Evolutionary conservation across 2,888 invertebrate species (phyloP).

Genomic region (Xestobium rufovillosum): DNA sequence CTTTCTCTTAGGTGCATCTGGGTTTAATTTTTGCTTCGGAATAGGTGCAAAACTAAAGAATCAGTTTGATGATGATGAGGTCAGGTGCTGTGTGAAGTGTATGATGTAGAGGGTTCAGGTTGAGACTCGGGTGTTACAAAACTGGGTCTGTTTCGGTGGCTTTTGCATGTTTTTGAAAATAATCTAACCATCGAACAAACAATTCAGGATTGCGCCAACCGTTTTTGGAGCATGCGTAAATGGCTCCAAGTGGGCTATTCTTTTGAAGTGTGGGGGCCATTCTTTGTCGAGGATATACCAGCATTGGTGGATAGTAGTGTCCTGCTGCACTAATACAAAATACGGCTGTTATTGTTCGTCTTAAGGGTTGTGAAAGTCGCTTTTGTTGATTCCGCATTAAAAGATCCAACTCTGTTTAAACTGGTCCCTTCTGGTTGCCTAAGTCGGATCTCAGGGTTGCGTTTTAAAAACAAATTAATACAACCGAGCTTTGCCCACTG

Average conservation of each 20-base stretch:
- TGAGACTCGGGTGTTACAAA: background rate
- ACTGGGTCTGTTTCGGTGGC: no score
- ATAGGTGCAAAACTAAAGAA: conserved; percentile 12
- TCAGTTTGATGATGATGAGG: conserved; percentile 6
- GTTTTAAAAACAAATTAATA: background rate
- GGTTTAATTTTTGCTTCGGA: conserved; percentile 9
- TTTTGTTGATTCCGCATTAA: conserved; percentile 8
- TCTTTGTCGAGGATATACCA: conserved; percentile 9
- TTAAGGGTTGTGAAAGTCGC: conserved; percentile 9
- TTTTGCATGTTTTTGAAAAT: conserved; percentile 9
- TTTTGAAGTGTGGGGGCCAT: conserved; percentile 10
- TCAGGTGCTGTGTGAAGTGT: no score
- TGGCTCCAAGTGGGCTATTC: conserved; percentile 15
- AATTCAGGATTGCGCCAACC: conserved; percentile 9
- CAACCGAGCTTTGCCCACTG: no score
- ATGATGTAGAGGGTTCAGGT: no score
- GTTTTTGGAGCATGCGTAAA: conserved; percentile 16
- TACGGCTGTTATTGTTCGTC: conserved; percentile 11
- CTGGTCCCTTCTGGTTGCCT: conserved; percentile 2
- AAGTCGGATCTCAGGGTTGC: background rate
- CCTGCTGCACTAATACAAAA: conserved; percentile 6
- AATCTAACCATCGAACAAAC: conserved; percentile 7
- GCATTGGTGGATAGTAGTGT: conserved; percentile 8
- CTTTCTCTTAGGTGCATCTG: conserved; percentile 6
- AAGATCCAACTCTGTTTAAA: conserved; percentile 11